Evolutionary conservation across 2,888 invertebrate genomes (phyloP).

Genomic region (Cosmopolites sordidus): DNA sequence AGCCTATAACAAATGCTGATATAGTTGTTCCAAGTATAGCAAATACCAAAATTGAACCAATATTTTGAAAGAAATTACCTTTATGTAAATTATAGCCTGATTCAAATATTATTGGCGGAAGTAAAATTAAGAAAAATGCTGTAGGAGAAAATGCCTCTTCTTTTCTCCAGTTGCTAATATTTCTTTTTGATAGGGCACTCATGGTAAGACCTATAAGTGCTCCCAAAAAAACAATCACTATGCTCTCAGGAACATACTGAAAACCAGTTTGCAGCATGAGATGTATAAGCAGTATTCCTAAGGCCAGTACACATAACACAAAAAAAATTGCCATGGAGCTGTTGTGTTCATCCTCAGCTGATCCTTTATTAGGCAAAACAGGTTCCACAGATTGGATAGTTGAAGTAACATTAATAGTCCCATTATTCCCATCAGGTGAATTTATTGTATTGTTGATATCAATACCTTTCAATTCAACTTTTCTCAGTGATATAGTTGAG

Average conservation of each 20-base stretch:
- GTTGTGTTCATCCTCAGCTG: constrained; percentile 93
- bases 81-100: constrained; percentile 98
- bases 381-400: constrained; percentile 66
- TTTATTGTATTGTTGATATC: constrained; percentile 15
- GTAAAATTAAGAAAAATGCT: constrained; percentile 91
- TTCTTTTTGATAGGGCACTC: constrained; percentile 81
- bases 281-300: constrained; percentile 92
- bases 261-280: constrained; percentile 92
- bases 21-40: constrained; percentile 96
- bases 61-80: constrained; percentile 94
- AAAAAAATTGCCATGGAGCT: constrained; percentile 98
- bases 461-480: constrained; percentile 5
- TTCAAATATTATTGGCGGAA: constrained; percentile 99
- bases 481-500: constrained; percentile 6
- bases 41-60: constrained; percentile 97
- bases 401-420: constrained; percentile 45
- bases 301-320: constrained; percentile 88
- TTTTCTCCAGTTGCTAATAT: constrained; percentile 92
- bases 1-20: constrained; percentile 94
- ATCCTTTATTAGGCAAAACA: constrained; percentile 81
- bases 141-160: constrained; percentile 98
- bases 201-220: constrained; percentile 88
- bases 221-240: constrained; percentile 93
- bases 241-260: constrained; percentile 95
- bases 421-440: constrained; percentile 17